Evolutionary conservation across 2,797 vertebrate genomes (phyloP), one percentile per base, ranked within the genome.

Genomic region (Caiman crocodilus): DNA sequence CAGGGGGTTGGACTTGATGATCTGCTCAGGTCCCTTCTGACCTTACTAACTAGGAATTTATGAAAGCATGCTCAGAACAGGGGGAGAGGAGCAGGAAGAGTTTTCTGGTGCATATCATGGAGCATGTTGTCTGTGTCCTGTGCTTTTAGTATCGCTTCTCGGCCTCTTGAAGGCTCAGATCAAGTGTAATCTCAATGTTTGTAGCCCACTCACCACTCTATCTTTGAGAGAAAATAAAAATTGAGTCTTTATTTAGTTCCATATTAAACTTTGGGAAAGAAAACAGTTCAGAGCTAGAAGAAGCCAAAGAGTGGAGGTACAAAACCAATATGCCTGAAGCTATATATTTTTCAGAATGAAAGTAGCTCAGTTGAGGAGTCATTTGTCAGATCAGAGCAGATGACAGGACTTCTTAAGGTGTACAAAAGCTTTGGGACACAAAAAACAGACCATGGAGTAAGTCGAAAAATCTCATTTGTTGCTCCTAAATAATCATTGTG

Each of bases 261-360:
- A 11, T 60, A 21, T 35, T 28, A 20, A 32, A 32, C 42, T 28
- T 57, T 90, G 14, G 58, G 60, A 87, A 82, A 79, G 65, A 86
- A 80, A 57, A 1, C 18, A 82, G 3, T 64, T 75, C 4, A 2
- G 13, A 84, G 30, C 14, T 14, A 16, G 14, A 60, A 20, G 30
- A 87, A 90, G 84, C 13, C 85, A 57, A 96, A 92, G 28, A 89
- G 60, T 1, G 71, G 65, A 93, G 60, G 30, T 26, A 79, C 84
- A 90, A 88, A 74, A 35, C 4, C 12, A 59, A 56, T 85, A 18
- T 3, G 2, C 55, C 77, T 79, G 89, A 60, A 90, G 63, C 17
- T 58, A 56, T 76, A 76, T 63, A 13, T 55, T 75, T 85, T 85
- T 11, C 18, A 82, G 17, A 56, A n/a, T 85, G 67, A 93, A 94